These are phyloP conservation scores for Rhyacophila evoluta DNA, from an alignment of 2,888 invertebrate species.

Conservation along the genomic window DNA sequence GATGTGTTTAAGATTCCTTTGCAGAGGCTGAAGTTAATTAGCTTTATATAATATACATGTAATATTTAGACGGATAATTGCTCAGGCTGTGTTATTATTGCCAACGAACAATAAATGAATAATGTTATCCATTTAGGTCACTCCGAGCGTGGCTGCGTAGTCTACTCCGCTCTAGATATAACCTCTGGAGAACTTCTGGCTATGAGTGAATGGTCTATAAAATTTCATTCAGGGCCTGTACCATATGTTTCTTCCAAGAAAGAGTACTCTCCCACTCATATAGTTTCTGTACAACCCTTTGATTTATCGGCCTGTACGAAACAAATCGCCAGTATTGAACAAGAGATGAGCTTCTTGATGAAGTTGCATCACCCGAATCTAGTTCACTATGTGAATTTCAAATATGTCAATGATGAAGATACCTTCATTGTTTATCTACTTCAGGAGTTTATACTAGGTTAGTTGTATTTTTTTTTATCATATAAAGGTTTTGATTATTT, in stretches of 20 bases:
- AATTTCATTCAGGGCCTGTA: conserved; percentile 61
- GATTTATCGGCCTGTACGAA: conserved; percentile 65
- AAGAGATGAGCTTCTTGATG: conserved; percentile 80
- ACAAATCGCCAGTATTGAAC: conserved; percentile 78
- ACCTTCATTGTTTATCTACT: conserved; percentile 76
- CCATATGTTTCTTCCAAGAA: conserved; percentile 54
- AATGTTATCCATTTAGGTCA: too few relatives aligned
- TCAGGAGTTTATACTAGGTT: conserved; percentile 76
- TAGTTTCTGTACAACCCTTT: conserved; percentile 28
- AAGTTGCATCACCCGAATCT: conserved; percentile 80
- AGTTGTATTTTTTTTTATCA: conserved; percentile 44
- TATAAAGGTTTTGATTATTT: too few relatives aligned
- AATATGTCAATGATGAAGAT: conserved; percentile 73
- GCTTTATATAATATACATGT: too few relatives aligned
- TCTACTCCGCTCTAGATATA: conserved; percentile 82
- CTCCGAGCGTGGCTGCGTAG: conserved; percentile 78
- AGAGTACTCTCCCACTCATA: conserved; percentile 52
- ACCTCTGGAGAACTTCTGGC: conserved; percentile 79
- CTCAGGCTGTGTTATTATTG: too few relatives aligned
- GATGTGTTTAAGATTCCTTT: too few relatives aligned
- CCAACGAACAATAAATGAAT: too few relatives aligned
- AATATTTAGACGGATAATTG: too few relatives aligned
- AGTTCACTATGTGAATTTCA: conserved; percentile 81
- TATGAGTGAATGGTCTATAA: conserved; percentile 82
- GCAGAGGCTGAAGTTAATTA: too few relatives aligned